Conservation (phyloP, 2,888 invertebrate genomes). For the Trilocha varians region DNA sequence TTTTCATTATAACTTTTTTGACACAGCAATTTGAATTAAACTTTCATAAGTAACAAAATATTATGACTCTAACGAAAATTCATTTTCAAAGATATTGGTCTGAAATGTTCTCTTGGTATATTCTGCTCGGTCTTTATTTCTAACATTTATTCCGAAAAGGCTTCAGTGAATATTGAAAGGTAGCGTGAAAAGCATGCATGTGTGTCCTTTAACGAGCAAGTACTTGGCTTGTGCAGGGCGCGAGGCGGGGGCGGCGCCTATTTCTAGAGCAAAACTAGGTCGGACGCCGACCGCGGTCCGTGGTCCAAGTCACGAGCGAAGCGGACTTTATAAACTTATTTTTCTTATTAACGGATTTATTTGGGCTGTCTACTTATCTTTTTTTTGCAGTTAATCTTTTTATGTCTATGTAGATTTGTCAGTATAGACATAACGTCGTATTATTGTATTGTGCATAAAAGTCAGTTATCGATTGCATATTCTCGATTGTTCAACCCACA, state of each 20-base stretch:
- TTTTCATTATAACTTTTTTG: too few species aligned
- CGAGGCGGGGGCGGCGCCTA: constrained; percentile 66
- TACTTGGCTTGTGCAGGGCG: constrained; percentile 56
- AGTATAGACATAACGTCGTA: too few species aligned
- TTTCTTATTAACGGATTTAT: background rate
- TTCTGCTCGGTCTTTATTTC: too few species aligned
- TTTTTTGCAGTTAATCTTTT: background rate
- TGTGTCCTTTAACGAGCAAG: constrained; percentile 58
- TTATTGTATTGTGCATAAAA: too few species aligned
- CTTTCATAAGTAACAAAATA: too few species aligned
- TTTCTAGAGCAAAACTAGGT: constrained; percentile 70
- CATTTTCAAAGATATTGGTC: too few species aligned
- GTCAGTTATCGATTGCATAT: too few species aligned
- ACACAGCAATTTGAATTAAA: too few species aligned
- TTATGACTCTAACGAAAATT: too few species aligned
- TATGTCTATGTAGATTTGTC: too few species aligned
- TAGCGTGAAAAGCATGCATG: constrained; percentile 28
- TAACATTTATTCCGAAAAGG: background rate
- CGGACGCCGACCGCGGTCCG: constrained; percentile 59
- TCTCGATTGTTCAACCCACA: too few species aligned
- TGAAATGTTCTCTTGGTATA: too few species aligned
- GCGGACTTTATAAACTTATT: constrained; percentile 3
- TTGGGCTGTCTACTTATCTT: background rate
- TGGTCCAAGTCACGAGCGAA: constrained; percentile 18
- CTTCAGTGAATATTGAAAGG: background rate